These are phyloP conservation scores for Chironomus riparius DNA, from an alignment of 2,888 invertebrate genomes.

Conservation along the genomic window DNA sequence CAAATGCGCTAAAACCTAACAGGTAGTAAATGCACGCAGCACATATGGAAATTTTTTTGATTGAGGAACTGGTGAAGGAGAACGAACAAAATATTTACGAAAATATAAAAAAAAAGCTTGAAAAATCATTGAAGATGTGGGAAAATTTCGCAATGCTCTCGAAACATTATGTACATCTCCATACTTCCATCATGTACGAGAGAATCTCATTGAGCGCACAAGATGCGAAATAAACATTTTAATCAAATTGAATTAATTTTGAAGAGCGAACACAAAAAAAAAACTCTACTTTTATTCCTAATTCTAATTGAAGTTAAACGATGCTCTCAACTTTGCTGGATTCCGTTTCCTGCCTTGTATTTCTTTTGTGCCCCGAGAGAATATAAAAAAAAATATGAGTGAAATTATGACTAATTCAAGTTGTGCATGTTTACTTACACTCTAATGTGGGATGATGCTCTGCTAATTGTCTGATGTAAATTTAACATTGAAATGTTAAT, in stretches of 20 bases:
- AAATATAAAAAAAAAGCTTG: not conserved
- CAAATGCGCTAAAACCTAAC: too few relatives aligned
- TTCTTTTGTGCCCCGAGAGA: not conserved
- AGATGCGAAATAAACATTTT: constrained; percentile 24
- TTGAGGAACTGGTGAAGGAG: not conserved
- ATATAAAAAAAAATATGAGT: too few relatives aligned
- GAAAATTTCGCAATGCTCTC: not conserved
- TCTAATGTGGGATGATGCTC: not conserved
- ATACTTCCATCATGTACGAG: not conserved
- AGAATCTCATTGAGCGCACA: not conserved
- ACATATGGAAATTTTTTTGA: not conserved
- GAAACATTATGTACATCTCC: not conserved
- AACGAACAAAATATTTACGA: not conserved
- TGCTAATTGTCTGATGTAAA: not conserved
- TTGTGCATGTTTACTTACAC: not conserved
- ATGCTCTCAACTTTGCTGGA: not conserved
- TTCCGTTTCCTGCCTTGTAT: constrained; percentile 5
- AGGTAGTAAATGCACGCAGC: too few relatives aligned
- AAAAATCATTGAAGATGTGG: not conserved
- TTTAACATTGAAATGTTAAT: not conserved
- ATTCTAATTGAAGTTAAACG: constrained; percentile 25
- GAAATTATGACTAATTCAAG: too few relatives aligned
- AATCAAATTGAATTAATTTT: constrained; percentile 27
- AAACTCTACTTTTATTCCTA: constrained; percentile 21
- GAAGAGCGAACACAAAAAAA: constrained; percentile 19